phyloP scores from a whole-genome alignment of 2,113 vertebrate genomes.

The Melanocharis versteri region DNA sequence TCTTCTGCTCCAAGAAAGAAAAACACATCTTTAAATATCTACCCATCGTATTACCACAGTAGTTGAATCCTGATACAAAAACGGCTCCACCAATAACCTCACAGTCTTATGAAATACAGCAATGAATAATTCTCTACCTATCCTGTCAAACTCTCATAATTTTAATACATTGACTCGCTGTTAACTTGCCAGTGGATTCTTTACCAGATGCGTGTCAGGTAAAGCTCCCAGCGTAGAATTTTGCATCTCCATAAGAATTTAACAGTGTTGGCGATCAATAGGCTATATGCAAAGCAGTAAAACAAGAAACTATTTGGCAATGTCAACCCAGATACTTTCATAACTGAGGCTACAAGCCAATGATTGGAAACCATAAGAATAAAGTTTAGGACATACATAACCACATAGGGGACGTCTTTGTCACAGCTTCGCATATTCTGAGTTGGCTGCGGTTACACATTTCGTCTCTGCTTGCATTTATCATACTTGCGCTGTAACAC shows the following conservation, averaged over 20 bases:
- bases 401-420: background rate
- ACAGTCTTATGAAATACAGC: background rate
- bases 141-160: background rate
- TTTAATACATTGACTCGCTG: background rate
- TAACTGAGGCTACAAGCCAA: background rate
- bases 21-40: background rate
- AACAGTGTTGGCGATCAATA: background rate
- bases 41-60: background rate
- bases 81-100: background rate
- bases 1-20: background rate
- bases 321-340: background rate
- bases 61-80: background rate
- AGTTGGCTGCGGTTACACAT: background rate
- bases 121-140: background rate
- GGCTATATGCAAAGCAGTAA: background rate
- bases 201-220: background rate
- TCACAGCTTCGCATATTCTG: background rate
- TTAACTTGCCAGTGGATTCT: background rate
- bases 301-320: background rate
- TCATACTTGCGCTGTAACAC: background rate
- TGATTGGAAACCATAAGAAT: background rate
- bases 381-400: background rate
- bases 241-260: background rate
- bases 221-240: background rate
- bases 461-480: background rate